Percentiles rank a stretch among this genome's conserved stretches.
phyloP scores from a whole-genome alignment of 2,797 vertebrate genomes.

The Delichon dasypus region DNA sequence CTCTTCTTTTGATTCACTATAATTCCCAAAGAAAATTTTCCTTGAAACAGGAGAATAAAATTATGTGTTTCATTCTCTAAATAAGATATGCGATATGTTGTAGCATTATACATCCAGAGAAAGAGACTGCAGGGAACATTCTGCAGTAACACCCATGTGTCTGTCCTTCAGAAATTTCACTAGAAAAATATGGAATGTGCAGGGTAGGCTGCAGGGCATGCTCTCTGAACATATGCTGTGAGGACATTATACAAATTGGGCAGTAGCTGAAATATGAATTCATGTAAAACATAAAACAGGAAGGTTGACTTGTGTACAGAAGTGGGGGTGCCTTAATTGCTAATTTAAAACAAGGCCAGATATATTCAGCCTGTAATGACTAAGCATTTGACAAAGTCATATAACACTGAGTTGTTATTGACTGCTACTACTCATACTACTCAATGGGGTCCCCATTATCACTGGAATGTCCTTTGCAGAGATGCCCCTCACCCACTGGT shows the following conservation, averaged over 20 bases:
- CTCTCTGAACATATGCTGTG: not conserved
- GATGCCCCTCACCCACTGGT: not conserved
- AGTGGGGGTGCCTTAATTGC: not conserved
- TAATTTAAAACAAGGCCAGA: not conserved
- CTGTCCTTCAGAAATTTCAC: not conserved
- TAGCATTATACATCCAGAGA: not conserved
- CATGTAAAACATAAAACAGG: not conserved
- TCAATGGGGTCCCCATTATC: not conserved
- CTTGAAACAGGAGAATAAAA: not conserved
- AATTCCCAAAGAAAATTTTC: not conserved
- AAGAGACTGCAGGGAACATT: not conserved
- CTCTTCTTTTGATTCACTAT: not conserved
- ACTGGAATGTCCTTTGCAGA: not conserved
- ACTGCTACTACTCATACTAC: not conserved
- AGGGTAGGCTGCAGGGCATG: not conserved
- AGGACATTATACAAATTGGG: not conserved
- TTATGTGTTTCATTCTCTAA: not conserved
- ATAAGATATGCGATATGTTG: not conserved
- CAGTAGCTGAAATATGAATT: not conserved
- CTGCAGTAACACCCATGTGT: not conserved
- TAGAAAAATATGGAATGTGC: not conserved
- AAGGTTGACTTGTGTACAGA: not conserved
- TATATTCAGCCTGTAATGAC: not conserved
- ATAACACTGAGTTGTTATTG: not conserved
- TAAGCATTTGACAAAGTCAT: not conserved